Conservation (phyloP, 2,888 invertebrate genomes). For the Lomographa bimaculata region DNA sequence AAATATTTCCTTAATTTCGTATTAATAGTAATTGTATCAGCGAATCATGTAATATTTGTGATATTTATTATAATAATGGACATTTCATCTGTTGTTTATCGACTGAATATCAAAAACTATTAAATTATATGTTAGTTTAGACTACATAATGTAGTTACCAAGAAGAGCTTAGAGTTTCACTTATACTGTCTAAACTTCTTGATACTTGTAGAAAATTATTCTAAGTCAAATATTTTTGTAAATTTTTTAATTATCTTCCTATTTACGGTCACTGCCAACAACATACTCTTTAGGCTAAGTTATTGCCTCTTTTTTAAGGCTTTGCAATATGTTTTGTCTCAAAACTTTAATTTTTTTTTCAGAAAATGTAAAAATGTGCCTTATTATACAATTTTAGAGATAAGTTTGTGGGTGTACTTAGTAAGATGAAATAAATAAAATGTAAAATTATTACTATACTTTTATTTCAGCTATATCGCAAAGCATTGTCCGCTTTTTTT, state of each 20-base stretch:
- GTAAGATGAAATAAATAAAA: conserved; percentile 39
- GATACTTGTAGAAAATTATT: conserved; percentile 30
- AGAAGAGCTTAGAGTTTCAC: conserved; percentile 16
- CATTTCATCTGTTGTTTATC: conserved; percentile 15
- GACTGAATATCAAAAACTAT: conserved; percentile 30
- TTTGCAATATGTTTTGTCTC: conserved; percentile 20
- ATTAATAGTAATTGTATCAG: too few relatives aligned
- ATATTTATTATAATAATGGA: conserved; percentile 20
- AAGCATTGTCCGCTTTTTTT: too few relatives aligned
- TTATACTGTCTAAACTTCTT: conserved; percentile 16
- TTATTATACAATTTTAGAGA: conserved; percentile 48
- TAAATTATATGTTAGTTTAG: conserved; percentile 22
- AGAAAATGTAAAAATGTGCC: conserved; percentile 48
- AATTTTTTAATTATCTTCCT: conserved; percentile 19
- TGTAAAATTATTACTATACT: too few relatives aligned
- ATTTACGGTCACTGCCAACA: conserved; percentile 57
- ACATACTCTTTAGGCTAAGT: conserved; percentile 43
- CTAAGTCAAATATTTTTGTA: conserved; percentile 47
- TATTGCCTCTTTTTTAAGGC: conserved; percentile 24
- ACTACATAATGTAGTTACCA: conserved; percentile 18
- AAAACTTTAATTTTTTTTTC: conserved; percentile 10
- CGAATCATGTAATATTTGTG: conserved; percentile 15
- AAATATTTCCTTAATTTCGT: too few relatives aligned
- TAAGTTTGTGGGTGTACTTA: conserved; percentile 36
- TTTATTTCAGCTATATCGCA: too few relatives aligned